phyloP scores from a whole-genome alignment of 2,888 invertebrate genomes.

The Ophion ellenae region DNA sequence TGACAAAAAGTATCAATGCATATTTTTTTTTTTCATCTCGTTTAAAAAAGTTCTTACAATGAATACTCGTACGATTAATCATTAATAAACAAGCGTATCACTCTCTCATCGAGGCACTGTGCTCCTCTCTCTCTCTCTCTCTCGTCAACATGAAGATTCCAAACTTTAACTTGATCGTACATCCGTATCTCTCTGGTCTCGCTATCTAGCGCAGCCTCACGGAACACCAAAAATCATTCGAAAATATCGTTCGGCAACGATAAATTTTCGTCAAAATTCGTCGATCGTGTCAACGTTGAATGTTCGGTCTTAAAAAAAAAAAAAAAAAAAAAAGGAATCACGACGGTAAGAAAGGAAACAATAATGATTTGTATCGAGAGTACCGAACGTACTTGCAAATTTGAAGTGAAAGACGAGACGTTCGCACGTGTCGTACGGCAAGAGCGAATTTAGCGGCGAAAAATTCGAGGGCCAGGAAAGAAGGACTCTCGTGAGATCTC shows the following conservation, averaged over 20 bases:
- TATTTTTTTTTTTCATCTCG: conserved; percentile 60
- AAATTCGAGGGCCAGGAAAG: conserved; percentile 13
- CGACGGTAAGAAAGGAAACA: neutral
- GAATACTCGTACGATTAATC: conserved; percentile 74
- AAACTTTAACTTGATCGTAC: conserved; percentile 26
- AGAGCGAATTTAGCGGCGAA: conserved; percentile 26
- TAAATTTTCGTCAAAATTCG: conserved; percentile 30
- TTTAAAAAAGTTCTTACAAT: conserved; percentile 76
- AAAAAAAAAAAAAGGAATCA: neutral
- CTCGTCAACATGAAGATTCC: conserved; percentile 50
- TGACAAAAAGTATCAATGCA: conserved; percentile 77
- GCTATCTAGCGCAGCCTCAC: conserved; percentile 8
- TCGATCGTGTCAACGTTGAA: neutral
- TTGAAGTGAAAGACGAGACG: neutral
- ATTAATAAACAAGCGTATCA: conserved; percentile 75
- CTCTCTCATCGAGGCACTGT: conserved; percentile 75
- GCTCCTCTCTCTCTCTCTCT: conserved; percentile 62
- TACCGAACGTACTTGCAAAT: neutral
- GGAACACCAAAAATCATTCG: conserved; percentile 18
- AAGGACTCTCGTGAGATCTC: conserved; percentile 76
- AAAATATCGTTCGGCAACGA: conserved; percentile 41
- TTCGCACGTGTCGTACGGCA: conserved; percentile 10
- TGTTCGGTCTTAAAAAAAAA: neutral
- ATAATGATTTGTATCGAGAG: conserved; percentile 9
- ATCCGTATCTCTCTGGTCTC: conserved; percentile 16